Base-by-base conservation (phyloP, 2,113 vertebrate species). In the Onychostoma macrolepis region DNA sequence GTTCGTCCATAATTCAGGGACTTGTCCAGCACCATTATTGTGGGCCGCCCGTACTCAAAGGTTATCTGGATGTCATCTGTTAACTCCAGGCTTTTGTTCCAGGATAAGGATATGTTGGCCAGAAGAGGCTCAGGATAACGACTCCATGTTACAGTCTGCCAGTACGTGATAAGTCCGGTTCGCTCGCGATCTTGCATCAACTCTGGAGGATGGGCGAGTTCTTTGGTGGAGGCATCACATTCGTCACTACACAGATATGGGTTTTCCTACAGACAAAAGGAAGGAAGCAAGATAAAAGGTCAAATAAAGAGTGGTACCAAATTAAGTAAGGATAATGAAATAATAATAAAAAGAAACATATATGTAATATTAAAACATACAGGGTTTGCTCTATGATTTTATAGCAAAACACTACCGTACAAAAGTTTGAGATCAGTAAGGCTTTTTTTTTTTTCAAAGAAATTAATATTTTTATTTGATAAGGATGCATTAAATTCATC, bases 211-310 rank as follows among this genome's bases (percentile, higher is more conserved):
- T 99, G 98, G 69, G 98, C 98, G 93, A 99, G 93, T 88, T 99
- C 98, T 0, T 96, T 96, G 85, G 97, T 99, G 76, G 95, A 97
- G 0, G 98, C 97, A 5, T 99, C 98, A 71, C 98, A 99, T 91
- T 99, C 98, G 2, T 99, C 98, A 86, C 98, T 99, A 94, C 98
- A 99, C 94, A 99, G 95, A 93, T 99, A 99, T 0, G 98, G 98
- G 92, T 99, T 99, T 71, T 99, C 97, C 98, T 99, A 87, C 45
- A 53, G 26, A 87, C 50, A 84, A 71, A 87, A 58, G 26, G 72
- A 33, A 82, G 33, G 33, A 10, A 85, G n/a, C 1, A n/a, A 85
- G 72, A 30, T 28, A 86, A 43, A n/a, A 11, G 11, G 2, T 45
- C 19, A 79, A 41, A 36, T 65, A 71, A 61, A 67, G 53, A 72